Evolutionary conservation across 2,888 invertebrate genomes (phyloP).

Genomic region (Caenorhabditis macrosperma): DNA sequence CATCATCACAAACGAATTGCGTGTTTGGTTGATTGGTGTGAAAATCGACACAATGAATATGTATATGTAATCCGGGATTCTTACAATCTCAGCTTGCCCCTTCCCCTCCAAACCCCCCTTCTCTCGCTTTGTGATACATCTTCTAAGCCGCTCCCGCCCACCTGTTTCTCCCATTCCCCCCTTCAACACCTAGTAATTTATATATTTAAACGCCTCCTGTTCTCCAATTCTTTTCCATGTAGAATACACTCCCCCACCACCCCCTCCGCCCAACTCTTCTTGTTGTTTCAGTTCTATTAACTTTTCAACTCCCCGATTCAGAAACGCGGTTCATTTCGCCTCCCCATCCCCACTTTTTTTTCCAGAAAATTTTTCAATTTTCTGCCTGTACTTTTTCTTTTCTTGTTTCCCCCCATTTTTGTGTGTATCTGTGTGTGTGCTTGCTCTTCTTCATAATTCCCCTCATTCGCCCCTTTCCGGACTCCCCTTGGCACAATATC

Average conservation of each 20-base stretch:
- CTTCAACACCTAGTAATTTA: slow-evolving; percentile 13
- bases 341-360: slow-evolving; percentile 6
- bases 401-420: not conserved
- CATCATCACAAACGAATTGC: slow-evolving; percentile 8
- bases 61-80: not conserved
- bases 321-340: not conserved
- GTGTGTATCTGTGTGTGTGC: not conserved
- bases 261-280: not conserved
- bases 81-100: not conserved
- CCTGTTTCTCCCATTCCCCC: slow-evolving; percentile 8
- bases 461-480: not conserved
- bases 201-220: not conserved
- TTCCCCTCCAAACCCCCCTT: not conserved
- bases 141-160: not conserved
- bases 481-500: not conserved
- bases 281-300: not conserved
- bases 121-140: not conserved
- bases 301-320: not conserved
- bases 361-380: slow-evolving; percentile 1
- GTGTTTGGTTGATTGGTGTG: not conserved
- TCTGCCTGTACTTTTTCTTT: too few relatives aligned
- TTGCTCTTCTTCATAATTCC: not conserved
- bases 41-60: not conserved
- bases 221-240: slow-evolving; percentile 12
- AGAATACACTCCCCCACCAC: slow-evolving; percentile 15